Evolutionary conservation across 2,888 invertebrate genomes (phyloP).

Genomic region (Aporophyla lueneburgensis): DNA sequence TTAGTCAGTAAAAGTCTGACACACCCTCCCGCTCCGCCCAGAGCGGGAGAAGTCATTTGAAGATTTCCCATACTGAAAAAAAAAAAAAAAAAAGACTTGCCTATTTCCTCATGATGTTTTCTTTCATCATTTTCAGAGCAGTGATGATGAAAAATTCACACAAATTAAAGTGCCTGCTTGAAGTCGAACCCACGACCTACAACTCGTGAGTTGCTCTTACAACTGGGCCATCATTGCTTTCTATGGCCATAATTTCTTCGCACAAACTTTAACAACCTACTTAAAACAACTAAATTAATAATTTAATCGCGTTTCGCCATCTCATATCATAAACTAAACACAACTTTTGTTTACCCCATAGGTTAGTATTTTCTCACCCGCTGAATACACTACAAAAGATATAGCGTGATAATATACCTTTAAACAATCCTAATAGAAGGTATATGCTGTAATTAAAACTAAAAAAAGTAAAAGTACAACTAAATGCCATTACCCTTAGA

Average conservation of each 20-base stretch:
- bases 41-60: too few relatives aligned
- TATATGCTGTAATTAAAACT: conserved; percentile 40
- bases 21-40: too few relatives aligned
- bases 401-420: conserved; percentile 46
- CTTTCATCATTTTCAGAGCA: too few relatives aligned
- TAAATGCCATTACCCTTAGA: conserved; percentile 65
- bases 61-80: too few relatives aligned
- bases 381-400: neutral
- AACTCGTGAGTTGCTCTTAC: too few relatives aligned
- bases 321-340: neutral
- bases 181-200: too few relatives aligned
- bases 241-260: neutral
- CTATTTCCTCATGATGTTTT: too few relatives aligned
- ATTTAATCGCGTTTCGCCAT: neutral
- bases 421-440: conserved; percentile 33
- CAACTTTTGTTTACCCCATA: neutral
- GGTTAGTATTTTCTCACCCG: conserved; percentile 41
- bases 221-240: neutral
- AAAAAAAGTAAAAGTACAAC: conserved; percentile 15
- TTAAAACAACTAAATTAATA: conserved; percentile 3
- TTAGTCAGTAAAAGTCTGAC: too few relatives aligned
- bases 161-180: too few relatives aligned
- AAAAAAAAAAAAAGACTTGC: too few relatives aligned
- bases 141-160: too few relatives aligned
- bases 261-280: neutral